Evolutionary conservation across 2,113 vertebrate genomes (phyloP).

Genomic region (Ailuropoda melanoleuca): DNA sequence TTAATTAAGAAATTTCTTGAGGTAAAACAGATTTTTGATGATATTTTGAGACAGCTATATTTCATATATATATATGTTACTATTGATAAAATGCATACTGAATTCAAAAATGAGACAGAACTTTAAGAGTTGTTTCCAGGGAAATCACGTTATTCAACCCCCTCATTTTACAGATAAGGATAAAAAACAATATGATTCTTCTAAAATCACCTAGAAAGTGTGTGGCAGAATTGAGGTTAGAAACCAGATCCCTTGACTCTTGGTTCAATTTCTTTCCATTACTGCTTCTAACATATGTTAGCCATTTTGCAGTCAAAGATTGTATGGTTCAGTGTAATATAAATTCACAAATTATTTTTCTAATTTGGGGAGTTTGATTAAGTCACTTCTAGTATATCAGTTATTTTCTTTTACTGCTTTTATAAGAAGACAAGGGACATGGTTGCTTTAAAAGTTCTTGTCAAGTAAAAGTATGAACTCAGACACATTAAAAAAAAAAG

Average conservation of each 20-base stretch:
- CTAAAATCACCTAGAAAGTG: conserved; percentile 20
- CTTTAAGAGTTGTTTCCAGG: neutral
- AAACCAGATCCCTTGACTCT: conserved; percentile 52
- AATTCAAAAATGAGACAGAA: neutral
- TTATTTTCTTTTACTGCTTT: conserved; percentile 31
- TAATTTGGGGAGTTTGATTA: conserved; percentile 58
- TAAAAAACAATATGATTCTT: neutral
- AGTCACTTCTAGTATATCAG: conserved; percentile 26
- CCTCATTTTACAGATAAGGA: conserved; percentile 13
- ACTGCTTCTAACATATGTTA: conserved; percentile 59
- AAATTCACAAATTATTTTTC: conserved; percentile 68
- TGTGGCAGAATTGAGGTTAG: neutral
- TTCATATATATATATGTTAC: neutral
- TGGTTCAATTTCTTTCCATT: conserved; percentile 58
- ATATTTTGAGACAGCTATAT: neutral
- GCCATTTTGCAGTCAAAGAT: conserved; percentile 61
- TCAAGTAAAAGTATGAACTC: neutral
- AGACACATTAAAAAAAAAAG: neutral
- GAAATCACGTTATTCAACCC: neutral
- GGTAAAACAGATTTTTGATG: neutral
- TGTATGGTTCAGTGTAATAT: neutral
- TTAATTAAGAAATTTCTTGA: neutral
- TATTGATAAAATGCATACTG: neutral
- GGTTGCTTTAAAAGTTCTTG: neutral
- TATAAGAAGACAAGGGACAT: neutral